Evolutionary conservation across 1,140 invertebrate genomes (phyloP).

Genomic region (Drosophila albomicans): DNA sequence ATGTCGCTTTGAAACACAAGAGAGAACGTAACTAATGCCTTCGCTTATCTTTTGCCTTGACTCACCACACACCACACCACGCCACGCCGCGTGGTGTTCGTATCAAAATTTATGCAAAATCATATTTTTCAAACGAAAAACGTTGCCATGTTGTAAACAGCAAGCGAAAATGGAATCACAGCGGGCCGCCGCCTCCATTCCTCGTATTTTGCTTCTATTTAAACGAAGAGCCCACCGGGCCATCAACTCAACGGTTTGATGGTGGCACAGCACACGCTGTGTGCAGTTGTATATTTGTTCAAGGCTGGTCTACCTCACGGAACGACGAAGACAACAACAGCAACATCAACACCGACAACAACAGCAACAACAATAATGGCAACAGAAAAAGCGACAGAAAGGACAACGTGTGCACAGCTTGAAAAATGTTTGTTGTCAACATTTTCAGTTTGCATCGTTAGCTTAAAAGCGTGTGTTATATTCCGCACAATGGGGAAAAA

Average conservation of each 20-base stretch:
- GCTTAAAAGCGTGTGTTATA: conserved; percentile 71
- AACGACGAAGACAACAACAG: conserved; percentile 9
- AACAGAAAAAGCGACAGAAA: conserved; percentile 41
- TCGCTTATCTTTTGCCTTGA: conserved; percentile 65
- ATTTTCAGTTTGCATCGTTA: conserved; percentile 84
- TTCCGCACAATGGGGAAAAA: conserved; percentile 70
- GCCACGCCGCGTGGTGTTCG: conserved; percentile 42
- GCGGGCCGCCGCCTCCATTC: conserved; percentile 55
- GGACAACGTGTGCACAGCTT: conserved; percentile 70
- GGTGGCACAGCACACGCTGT: conserved; percentile 22
- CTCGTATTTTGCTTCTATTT: conserved; percentile 64
- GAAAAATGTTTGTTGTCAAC: conserved; percentile 84
- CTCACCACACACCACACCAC: conserved; percentile 24
- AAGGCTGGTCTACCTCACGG: conserved; percentile 66
- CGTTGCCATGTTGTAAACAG: conserved; percentile 41
- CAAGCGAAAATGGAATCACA: conserved; percentile 73
- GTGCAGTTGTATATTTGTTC: conserved; percentile 64
- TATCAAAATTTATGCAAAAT: conserved; percentile 76
- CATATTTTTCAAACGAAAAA: conserved; percentile 69
- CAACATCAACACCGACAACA: background rate
- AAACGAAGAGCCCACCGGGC: conserved; percentile 41
- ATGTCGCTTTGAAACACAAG: conserved; percentile 59
- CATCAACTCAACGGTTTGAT: conserved; percentile 38
- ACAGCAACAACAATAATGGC: conserved; percentile 5
- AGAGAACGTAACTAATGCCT: background rate